Base-by-base conservation (phyloP, 2,113 vertebrate genomes). In the Mastomys natalensis region DNA sequence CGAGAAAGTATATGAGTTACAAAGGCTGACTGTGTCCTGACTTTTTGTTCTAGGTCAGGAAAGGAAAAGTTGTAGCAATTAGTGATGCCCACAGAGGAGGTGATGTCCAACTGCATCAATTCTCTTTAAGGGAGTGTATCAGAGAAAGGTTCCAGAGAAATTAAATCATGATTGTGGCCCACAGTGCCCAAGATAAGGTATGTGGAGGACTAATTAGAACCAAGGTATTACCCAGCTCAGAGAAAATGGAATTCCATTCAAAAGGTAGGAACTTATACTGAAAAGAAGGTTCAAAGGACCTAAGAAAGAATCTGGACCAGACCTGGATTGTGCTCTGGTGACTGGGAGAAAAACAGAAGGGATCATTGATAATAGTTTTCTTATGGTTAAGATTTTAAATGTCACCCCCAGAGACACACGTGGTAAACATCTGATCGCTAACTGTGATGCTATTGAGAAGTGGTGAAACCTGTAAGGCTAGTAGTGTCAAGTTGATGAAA, bases 111-210 rank as follows among this genome's bases (percentile, higher is more conserved):
- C 51, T 64, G 81, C 72, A 21, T 70, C 73, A 90, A 62, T 91
- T 96, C 68, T 91, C 76, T 68, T 84, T 77, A 64, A 90, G 66
- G 51, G 11, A 73, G 45, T 93, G 34, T 72, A 58, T 84, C 60
- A 90, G 58, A 81, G 31, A 85, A 87, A 37, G 43, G 77, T 96
- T 12, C 43, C 17, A 70, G n/a, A 89, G 43, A 90, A 95, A 88
- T 31, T 93, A 84, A 93, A 64, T 37, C 7, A 48, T 48, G 16
- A 37, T 40, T 43, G 40, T 40, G 62, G 1, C 37, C 62, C 68
- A 29, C 26, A 8, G 5, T 43, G 11, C 22, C 72, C 3, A 0
- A 85, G 60, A 64, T 85, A 76, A 51, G 4, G 3, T 29, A 17
- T 17, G n/a, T n/a, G n/a, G n/a, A n/a, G n/a, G n/a, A n/a, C n/a